Evolutionary conservation across 2,113 vertebrate species (phyloP), one percentile per base, ranked within the genome.

Genomic region (Brachirus orientalis): DNA sequence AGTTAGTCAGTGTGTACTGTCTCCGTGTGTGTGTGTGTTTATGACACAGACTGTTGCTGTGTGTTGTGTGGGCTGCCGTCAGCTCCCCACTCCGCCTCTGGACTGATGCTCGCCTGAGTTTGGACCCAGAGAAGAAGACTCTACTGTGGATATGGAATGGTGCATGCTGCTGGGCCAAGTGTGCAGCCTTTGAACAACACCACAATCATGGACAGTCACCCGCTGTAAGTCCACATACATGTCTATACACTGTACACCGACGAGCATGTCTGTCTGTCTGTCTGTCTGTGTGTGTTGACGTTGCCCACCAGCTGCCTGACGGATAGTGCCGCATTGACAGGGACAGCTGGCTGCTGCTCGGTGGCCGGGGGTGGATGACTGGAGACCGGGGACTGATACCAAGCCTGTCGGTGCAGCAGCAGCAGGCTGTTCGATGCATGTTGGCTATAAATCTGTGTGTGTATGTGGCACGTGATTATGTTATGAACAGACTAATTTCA

Each of bases 181-280:
- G 89, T 89, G 84, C 85, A 91, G 92, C 88, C 93, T 90, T 90
- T 94, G 92, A 93, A 87, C 71, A 88, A 88, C 82, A 83, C 86
- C 90, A 87, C 89, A 92, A 90, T 89, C 62, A 95, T 95, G 95
- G 95, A 96, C 92, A 94, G 94, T 86, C 94, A 95, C 86, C 93
- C 94, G 82, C 90, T 94, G 95, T 95, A 86, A 95, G 95, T 93
- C 59, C 17, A 52, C 12, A 14, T 9, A 12, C 14, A 10, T 43
- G 40, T 14, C 9, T 12, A 40, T 40, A 40, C 12, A 40, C 12
- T 41, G 36, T 17, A n/a, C 10, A 11, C 6, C 5, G 12, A 16
- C 43, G 38, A 2, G 38, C 12, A 10, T 40, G 38, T 51, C 1
- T 19, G 45, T 37, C 59, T 18, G 36, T 72, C 44, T 47, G 19